Evolutionary conservation across 2,888 invertebrate species (phyloP), one percentile per base, ranked within the genome.

Genomic region (Isoperla grammatica): DNA sequence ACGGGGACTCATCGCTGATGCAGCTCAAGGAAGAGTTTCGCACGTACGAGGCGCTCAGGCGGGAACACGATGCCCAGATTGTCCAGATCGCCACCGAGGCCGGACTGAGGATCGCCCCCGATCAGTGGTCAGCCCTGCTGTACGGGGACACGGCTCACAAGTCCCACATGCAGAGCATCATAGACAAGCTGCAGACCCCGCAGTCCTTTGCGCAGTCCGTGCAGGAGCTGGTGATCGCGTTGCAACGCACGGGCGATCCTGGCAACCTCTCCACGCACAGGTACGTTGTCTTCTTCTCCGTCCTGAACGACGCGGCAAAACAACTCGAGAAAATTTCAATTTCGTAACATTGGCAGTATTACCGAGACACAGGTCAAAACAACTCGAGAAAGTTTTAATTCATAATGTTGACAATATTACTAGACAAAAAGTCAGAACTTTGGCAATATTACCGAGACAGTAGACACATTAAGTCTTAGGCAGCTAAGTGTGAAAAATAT

Each of bases 61-160:
- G 95, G 1, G 98, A 99, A 71, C 98, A 99, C 72, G 98, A 99
- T 75, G 91, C 96, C 9, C 98, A 99, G 75, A 96, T 99, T 67
- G 97, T 99, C 3, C 95, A 96, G 76, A 98, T 99, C 63, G 98
- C 98, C 0, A 91, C 94, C 0, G 98, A 99, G 75, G 95, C 97
- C 1, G 98, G 98, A 0, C 78, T 99, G 20, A 79, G 97, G 61
- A 98, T 99, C 64, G 95, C 96, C 0, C 97, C 98, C 0, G 98
- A 99, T 73, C 97, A 98, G 72, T 99, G 98, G 98, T 95, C 95
- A 1, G 91, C 96, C 0, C 75, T 99, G 49, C 77, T 99, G 0
- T 99, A 98, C 71, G 98, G 98, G 0, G 98, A 99, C 73, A 87
- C 90, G 0, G 84, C 85, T 3, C 97, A 97, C 72, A 97, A 97